Conservation (phyloP, 2,113 vertebrate species). For the Daphoenositta chrysoptera region DNA sequence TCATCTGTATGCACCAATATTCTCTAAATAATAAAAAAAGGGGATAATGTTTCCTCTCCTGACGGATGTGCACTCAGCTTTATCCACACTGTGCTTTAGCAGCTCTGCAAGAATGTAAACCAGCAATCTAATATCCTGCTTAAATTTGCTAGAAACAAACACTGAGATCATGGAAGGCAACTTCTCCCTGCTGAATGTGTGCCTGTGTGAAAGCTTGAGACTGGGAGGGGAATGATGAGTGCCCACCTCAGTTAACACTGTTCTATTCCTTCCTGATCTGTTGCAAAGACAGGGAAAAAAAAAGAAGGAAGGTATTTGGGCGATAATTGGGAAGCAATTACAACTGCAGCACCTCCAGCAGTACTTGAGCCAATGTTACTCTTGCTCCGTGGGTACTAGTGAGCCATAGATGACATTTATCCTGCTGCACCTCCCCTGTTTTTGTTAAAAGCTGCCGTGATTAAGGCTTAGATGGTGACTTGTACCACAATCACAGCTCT, state of each 20-base stretch:
- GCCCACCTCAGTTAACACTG: background rate
- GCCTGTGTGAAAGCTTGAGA: background rate
- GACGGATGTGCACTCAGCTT: background rate
- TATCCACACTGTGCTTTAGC: background rate
- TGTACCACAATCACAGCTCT: background rate
- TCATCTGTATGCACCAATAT: background rate
- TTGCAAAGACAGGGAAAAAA: background rate
- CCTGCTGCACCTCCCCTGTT: background rate
- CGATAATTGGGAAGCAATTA: background rate
- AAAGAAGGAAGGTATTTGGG: background rate
- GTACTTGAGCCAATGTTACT: background rate
- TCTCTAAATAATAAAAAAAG: slow-evolving; percentile 12
- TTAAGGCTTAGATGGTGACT: background rate
- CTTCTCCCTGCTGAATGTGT: background rate
- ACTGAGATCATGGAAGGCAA: background rate
- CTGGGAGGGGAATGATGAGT: background rate
- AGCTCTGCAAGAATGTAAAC: slow-evolving; percentile 5
- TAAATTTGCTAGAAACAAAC: background rate
- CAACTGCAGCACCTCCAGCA: background rate
- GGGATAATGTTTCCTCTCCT: background rate
- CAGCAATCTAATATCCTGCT: background rate
- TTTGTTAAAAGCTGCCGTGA: background rate
- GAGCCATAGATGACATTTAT: background rate
- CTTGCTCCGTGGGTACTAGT: background rate
- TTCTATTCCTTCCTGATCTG: background rate